phyloP scores from a whole-genome alignment of 2,797 vertebrate species.

The Neopelma chrysocephalum region DNA sequence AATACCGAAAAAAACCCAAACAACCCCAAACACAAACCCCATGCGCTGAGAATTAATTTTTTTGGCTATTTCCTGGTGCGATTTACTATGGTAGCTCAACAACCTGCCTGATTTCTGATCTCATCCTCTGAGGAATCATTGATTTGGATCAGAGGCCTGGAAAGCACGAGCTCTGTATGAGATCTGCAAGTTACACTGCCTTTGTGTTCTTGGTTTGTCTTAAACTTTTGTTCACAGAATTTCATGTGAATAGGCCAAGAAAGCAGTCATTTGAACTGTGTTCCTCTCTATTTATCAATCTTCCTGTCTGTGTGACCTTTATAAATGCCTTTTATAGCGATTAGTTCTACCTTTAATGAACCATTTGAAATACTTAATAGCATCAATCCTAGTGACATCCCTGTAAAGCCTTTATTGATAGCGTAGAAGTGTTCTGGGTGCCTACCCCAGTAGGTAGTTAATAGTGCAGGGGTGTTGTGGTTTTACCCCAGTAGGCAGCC shows the following conservation, averaged over 20 bases:
- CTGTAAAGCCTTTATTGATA: not conserved
- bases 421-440: not conserved
- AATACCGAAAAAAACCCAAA: not conserved
- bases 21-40: not conserved
- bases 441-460: not conserved
- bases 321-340: not conserved
- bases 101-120: not conserved
- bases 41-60: not conserved
- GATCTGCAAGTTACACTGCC: not conserved
- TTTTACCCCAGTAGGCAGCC: not conserved
- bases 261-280: not conserved
- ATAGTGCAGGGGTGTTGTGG: not conserved
- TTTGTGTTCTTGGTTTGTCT: not conserved
- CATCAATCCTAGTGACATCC: not conserved
- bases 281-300: not conserved
- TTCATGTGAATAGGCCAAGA: not conserved
- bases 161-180: not conserved
- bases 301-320: not conserved
- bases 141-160: not conserved
- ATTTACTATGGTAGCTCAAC: not conserved
- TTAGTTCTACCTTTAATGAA: not conserved
- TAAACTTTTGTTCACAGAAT: not conserved
- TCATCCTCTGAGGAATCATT: not conserved
- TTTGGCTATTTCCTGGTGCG: not conserved
- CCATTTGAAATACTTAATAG: not conserved